A percentile compares a stretch with the other conserved stretches of the same genome.
Evolutionary conservation across 2,888 invertebrate genomes (phyloP).

Genomic region (Lamellibrachia columna): DNA sequence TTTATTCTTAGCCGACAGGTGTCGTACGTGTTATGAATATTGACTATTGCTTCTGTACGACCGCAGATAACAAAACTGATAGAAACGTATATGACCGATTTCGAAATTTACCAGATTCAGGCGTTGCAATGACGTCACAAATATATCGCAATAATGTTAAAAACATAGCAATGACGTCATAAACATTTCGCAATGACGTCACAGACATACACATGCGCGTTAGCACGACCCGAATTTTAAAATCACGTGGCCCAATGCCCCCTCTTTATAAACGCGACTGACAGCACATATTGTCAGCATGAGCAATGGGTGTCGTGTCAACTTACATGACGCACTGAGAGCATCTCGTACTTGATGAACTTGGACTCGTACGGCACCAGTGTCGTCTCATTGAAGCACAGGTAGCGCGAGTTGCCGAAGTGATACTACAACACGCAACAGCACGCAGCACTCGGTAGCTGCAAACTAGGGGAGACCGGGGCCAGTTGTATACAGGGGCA

Average conservation of each 20-base stretch:
- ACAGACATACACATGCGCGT: no score
- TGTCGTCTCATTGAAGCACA: slow-evolving; percentile 57
- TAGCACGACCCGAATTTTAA: neutral
- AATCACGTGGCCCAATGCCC: neutral
- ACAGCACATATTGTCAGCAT: neutral
- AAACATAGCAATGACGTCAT: no score
- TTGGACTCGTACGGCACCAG: slow-evolving; percentile 63
- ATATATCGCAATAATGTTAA: no score
- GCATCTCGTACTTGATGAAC: slow-evolving; percentile 54
- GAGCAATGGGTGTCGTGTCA: neutral
- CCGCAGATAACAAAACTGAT: no score
- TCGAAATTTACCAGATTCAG: no score
- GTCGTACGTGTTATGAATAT: neutral
- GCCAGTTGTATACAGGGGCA: no score
- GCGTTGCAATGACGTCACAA: no score
- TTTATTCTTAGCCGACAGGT: neutral
- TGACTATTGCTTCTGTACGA: no score
- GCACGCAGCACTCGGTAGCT: neutral
- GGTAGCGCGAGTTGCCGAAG: slow-evolving; percentile 45
- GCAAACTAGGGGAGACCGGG: neutral
- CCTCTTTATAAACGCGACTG: neutral
- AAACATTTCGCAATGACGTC: no score
- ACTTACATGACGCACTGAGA: slow-evolving; percentile 54
- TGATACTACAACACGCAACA: slow-evolving; percentile 36
- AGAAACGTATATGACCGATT: no score